Evolutionary conservation across 1,140 invertebrate genomes (phyloP), one percentile per base, ranked within the genome.

Genomic region (Diachasmimorpha longicaudata): DNA sequence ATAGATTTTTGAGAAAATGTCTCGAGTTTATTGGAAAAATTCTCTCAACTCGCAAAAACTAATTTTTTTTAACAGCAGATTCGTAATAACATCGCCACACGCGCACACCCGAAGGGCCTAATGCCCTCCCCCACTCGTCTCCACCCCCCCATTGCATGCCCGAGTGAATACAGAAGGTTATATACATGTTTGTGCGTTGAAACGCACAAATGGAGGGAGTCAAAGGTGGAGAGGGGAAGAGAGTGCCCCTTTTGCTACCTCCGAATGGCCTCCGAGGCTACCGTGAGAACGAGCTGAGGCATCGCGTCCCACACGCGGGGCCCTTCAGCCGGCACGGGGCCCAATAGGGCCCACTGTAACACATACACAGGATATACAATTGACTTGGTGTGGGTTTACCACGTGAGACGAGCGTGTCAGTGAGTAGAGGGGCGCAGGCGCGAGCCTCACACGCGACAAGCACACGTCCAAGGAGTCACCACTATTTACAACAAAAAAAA

Each of bases 261-360:
- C 31, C 68, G 74, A 70, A 58, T 52, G 46, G 44, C 31, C 74
- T 46, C 44, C 63, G 73, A 80, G 79, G 79, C 79, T 80, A 80
- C 79, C 79, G 79, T 80, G 79, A 80, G 79, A 80, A 80, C 79
- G 79, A 77, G 76, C 70, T 74, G 74, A 77, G 76, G 76, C 78
- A 74, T 74, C 78, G 79, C 76, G 79, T 80, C 79, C 79, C 79
- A 80, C 79, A 79, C 78, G 78, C 66, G 66, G 58, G 79, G 79
- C 78, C 79, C 78, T 80, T 80, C 79, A 79, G 79, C 77, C 79
- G 79, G 79, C 77, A 78, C 79, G 79, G 78, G 77, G 77, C 78
- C 75, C 75, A 72, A 70, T 58, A 70, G 55, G 77, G 72, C 42
- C 31, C 31, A 31, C 36, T 66, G 14, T 48, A 37, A 14, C 10